Evolutionary conservation across 2,797 vertebrate species (phyloP).

Genomic region (Petrocephalus sullivani): DNA sequence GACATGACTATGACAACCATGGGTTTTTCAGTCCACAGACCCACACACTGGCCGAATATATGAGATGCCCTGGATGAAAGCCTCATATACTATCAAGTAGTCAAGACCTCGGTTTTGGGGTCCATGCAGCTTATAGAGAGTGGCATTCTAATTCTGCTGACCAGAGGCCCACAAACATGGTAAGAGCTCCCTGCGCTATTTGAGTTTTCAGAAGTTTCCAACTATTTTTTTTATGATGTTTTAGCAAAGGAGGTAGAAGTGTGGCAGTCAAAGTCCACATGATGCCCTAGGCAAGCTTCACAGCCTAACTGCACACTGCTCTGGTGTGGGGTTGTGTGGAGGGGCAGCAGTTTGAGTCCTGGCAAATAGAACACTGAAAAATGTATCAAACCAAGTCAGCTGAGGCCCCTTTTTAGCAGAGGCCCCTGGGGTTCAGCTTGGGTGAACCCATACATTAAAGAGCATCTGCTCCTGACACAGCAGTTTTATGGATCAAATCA

Average conservation of each 20-base stretch:
- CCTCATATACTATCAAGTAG: neutral
- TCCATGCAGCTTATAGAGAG: no score
- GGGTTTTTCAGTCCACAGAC: neutral
- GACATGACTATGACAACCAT: neutral
- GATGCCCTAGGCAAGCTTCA: neutral
- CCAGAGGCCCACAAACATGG: no score
- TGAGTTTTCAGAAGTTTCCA: no score
- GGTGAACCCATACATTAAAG: neutral
- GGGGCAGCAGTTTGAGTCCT: neutral
- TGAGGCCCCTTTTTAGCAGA: neutral
- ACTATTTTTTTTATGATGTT: no score
- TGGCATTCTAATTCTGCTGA: neutral
- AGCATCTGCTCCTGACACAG: neutral
- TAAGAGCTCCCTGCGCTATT: no score
- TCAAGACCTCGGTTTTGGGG: neutral
- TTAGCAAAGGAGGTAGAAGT: no score
- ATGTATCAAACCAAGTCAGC: neutral
- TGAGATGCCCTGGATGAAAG: neutral
- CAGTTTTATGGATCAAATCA: neutral
- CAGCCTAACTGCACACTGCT: neutral
- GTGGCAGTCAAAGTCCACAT: neutral
- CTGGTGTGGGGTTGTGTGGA: neutral
- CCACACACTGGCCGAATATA: neutral
- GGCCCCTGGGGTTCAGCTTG: neutral
- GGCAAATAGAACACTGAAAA: neutral